These are phyloP conservation scores for Bedellia somnulentella DNA, from an alignment of 2,888 invertebrate species.

Conservation along the genomic window DNA sequence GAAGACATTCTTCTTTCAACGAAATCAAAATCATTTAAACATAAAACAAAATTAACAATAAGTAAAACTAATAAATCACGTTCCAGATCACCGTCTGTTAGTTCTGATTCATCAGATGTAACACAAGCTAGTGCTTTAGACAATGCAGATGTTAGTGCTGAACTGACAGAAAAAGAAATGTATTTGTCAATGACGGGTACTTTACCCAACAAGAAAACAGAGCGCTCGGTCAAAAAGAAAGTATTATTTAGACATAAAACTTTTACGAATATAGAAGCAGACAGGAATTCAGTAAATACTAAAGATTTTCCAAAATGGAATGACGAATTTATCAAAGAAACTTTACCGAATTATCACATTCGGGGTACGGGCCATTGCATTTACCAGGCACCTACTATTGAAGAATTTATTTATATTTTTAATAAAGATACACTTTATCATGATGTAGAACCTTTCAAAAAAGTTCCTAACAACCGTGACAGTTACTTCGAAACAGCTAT, in stretches of 20 bases:
- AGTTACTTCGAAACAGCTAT: constrained; percentile 51
- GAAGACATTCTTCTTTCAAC: constrained; percentile 48
- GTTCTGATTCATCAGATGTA: constrained; percentile 32
- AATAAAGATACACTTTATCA: constrained; percentile 42
- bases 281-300: constrained; percentile 31
- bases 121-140: constrained; percentile 49
- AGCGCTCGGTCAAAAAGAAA: constrained; percentile 23
- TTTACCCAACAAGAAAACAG: constrained; percentile 33
- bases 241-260: constrained; percentile 51
- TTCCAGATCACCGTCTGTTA: constrained; percentile 30
- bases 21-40: constrained; percentile 49
- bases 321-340: constrained; percentile 36
- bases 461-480: constrained; percentile 29
- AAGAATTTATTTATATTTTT: constrained; percentile 48
- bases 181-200: constrained; percentile 47
- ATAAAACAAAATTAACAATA: constrained; percentile 19
- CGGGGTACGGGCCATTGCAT: constrained; percentile 53
- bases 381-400: constrained; percentile 39
- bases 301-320: constrained; percentile 34
- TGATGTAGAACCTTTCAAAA: constrained; percentile 30
- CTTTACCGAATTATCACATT: constrained; percentile 43
- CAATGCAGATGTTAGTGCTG: constrained; percentile 44
- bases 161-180: constrained; percentile 24
- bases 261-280: constrained; percentile 47
- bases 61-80: constrained; percentile 22